These are phyloP conservation scores for Maconellicoccus hirsutus DNA, from an alignment of 1,140 invertebrate species.

Conservation along the genomic window DNA sequence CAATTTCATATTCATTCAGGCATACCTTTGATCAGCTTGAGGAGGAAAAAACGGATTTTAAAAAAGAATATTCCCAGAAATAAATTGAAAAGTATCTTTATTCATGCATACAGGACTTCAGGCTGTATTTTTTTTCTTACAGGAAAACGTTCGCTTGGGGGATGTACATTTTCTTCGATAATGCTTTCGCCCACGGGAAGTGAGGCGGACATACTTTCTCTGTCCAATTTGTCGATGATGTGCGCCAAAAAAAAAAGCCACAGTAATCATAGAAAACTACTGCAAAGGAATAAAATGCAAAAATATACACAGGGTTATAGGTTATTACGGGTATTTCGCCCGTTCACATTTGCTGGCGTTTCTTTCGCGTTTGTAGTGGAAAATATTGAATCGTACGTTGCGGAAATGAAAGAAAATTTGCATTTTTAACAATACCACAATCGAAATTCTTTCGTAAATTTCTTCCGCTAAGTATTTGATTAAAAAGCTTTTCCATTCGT, in stretches of 20 bases:
- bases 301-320: slow-evolving; percentile 7
- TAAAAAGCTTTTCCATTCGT: neutral
- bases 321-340: slow-evolving; percentile 6
- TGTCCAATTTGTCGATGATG: slow-evolving; percentile 20
- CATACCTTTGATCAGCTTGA: slow-evolving; percentile 17
- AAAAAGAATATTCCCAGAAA: slow-evolving; percentile 18
- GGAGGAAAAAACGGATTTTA: slow-evolving; percentile 13
- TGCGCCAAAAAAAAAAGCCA: slow-evolving; percentile 1
- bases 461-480: neutral
- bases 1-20: slow-evolving; percentile 22
- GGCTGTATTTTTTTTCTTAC: slow-evolving; percentile 15
- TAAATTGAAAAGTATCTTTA: slow-evolving; percentile 23
- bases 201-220: slow-evolving; percentile 9
- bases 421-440: slow-evolving; percentile 1
- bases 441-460: neutral
- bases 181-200: neutral
- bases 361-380: neutral
- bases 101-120: slow-evolving; percentile 18
- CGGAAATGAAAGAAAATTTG: slow-evolving; percentile 5
- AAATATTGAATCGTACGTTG: neutral
- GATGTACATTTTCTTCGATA: slow-evolving; percentile 20
- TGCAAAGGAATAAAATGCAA: slow-evolving; percentile 18
- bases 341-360: neutral
- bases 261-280: slow-evolving; percentile 19
- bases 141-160: neutral